phyloP scores from a whole-genome alignment of 2,113 vertebrate species.

The Pavo muticus region DNA sequence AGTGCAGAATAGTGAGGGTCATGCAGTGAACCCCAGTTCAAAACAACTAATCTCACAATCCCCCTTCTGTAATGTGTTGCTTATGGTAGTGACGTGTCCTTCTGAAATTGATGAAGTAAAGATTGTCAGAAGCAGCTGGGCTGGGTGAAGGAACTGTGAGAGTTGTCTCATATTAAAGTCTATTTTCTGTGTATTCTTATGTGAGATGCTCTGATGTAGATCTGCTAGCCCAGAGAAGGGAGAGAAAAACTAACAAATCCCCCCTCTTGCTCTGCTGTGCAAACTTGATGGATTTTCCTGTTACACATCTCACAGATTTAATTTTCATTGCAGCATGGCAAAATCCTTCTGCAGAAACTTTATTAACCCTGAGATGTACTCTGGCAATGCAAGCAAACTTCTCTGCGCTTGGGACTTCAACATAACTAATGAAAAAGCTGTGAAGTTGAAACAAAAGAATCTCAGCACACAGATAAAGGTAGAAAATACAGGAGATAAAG shows the following conservation, averaged over 20 bases:
- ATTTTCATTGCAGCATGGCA: slow-evolving; percentile 83
- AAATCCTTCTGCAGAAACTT: slow-evolving; percentile 88
- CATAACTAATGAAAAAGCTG: slow-evolving; percentile 86
- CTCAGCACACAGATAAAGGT: slow-evolving; percentile 92
- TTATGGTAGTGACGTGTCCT: neutral
- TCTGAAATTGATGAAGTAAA: neutral
- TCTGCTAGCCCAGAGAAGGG: neutral
- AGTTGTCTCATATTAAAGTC: neutral
- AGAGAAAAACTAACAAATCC: neutral
- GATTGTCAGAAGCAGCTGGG: neutral
- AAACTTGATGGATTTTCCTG: neutral
- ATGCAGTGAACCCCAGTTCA: neutral
- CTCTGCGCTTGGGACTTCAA: slow-evolving; percentile 95
- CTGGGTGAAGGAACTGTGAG: neutral
- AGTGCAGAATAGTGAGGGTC: neutral
- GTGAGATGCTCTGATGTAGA: neutral
- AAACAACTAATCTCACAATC: neutral
- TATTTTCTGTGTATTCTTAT: neutral
- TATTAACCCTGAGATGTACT: slow-evolving; percentile 64
- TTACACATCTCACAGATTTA: neutral
- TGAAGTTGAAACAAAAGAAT: slow-evolving; percentile 88
- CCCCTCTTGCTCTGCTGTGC: neutral
- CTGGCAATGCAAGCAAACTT: slow-evolving; percentile 84
- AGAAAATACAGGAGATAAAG: neutral
- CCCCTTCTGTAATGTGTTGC: neutral